phyloP scores from a whole-genome alignment of 2,888 invertebrate species.

The Blastobasis lacticolella region DNA sequence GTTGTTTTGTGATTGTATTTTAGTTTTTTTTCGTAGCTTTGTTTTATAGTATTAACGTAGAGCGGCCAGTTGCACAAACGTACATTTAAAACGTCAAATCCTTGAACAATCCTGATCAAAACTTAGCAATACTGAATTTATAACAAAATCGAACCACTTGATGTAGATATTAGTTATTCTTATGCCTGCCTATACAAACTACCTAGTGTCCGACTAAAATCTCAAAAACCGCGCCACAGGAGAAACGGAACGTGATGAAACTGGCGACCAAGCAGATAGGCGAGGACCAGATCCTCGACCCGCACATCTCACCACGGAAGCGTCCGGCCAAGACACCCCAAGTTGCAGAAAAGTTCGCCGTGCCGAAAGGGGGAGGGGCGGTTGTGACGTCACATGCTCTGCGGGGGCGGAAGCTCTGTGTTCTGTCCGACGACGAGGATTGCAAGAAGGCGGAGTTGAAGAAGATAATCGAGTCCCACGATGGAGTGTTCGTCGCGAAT shows the following conservation, averaged over 20 bases:
- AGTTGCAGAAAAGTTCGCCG: conserved; percentile 45
- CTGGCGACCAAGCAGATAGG: conserved; percentile 41
- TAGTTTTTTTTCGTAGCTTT: too few relatives aligned
- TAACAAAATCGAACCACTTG: too few relatives aligned
- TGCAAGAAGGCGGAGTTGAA: conserved; percentile 38
- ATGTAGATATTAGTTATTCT: too few relatives aligned
- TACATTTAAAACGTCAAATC: too few relatives aligned
- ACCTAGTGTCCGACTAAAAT: too few relatives aligned
- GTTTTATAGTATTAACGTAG: too few relatives aligned
- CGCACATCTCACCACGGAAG: conserved; percentile 31
- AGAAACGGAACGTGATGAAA: conserved; percentile 42
- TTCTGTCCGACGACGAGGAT: conserved; percentile 51
- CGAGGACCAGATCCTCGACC: conserved; percentile 28
- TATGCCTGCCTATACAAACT: too few relatives aligned
- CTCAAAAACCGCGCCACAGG: too few relatives aligned
- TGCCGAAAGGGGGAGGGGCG: conserved; percentile 22
- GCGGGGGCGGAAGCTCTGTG: conserved; percentile 38
- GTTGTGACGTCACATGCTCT: conserved; percentile 42
- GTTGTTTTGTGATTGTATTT: too few relatives aligned
- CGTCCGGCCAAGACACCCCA: conserved; percentile 28
- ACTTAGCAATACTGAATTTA: too few relatives aligned
- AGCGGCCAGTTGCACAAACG: too few relatives aligned
- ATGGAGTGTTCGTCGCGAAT: conserved; percentile 50
- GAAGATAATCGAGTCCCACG: conserved; percentile 44
- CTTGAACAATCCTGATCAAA: too few relatives aligned